Conservation (phyloP, 2,113 vertebrate genomes). For the Phalacrocorax brasilianus region DNA sequence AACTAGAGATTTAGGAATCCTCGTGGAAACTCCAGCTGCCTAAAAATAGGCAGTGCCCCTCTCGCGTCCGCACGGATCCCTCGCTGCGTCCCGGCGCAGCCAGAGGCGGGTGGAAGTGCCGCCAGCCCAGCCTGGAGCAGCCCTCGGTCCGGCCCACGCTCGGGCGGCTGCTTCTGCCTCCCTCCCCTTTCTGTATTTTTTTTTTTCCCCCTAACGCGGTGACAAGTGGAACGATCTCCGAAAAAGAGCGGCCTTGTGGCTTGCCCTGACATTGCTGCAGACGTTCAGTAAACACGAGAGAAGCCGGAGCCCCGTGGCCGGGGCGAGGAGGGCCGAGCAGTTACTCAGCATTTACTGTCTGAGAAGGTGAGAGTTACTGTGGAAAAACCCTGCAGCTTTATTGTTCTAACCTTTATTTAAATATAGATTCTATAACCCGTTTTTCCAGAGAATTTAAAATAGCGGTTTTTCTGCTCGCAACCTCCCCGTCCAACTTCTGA, state of each 20-base stretch:
- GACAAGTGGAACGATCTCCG: conserved; percentile 17
- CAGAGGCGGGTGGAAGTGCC: neutral
- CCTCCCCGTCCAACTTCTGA: conserved; percentile 41
- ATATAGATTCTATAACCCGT: conserved; percentile 64
- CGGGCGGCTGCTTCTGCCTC: neutral
- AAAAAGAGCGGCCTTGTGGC: conserved; percentile 41
- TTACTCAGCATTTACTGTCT: conserved; percentile 69
- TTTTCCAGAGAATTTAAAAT: conserved; percentile 69
- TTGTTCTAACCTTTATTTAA: conserved; percentile 76
- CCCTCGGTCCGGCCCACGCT: neutral
- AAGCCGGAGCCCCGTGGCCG: neutral
- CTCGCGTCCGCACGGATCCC: neutral
- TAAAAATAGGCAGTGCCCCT: conserved; percentile 48
- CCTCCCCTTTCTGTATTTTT: neutral
- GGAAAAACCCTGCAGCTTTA: conserved; percentile 70
- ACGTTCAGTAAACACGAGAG: conserved; percentile 56
- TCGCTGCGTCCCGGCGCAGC: neutral
- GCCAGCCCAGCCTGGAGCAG: neutral
- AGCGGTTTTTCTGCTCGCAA: neutral
- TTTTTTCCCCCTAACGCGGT: neutral
- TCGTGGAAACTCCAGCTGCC: conserved; percentile 57
- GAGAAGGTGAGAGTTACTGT: conserved; percentile 66
- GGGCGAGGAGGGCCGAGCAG: neutral
- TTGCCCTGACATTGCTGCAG: conserved; percentile 45
- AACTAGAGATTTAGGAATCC: conserved; percentile 65